Evolutionary conservation across 2,888 invertebrate species (phyloP), one percentile per base, ranked within the genome.

Genomic region (Acanthosepion pharaonis): DNA sequence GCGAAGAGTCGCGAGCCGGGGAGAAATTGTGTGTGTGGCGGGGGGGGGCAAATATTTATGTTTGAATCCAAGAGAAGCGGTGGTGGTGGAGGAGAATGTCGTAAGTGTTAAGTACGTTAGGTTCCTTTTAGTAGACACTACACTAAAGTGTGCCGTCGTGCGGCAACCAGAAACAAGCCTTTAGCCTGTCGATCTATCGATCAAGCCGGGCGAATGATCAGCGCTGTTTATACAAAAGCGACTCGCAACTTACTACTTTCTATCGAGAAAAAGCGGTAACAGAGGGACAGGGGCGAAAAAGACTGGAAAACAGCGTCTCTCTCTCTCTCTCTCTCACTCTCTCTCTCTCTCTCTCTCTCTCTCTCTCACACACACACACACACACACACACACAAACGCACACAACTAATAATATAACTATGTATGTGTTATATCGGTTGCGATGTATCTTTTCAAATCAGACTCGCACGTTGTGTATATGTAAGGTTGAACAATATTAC

Each of bases 91-190:
- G 78, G 20, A 20, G 59, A n/a, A 18, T 11, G 78, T 78, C n/a
- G 23, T 33, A 78, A 15, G 78, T 78, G 78, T 33, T 78, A 78
- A 78, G 78, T 78, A 78, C n/a, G 78, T 33, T n/a, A 9, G n/a
- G 78, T 78, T 78, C 78, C n/a, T 78, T 78, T 78, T 78, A 78
- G n/a, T 78, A n/a, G 78, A n/a, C 78, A n/a, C n/a, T 78, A 78
- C 78, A n/a, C 78, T 28, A 78, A n/a, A 78, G 78, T n/a, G n/a
- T n/a, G 78, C 33, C 78, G 78, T 78, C 78, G 78, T 78, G 78
- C 78, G 78, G 78, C 78, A 78, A 78, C n/a, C 78, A n/a, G n/a
- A 33, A n/a, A 64, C n/a, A n/a, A n/a, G 78, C n/a, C n/a, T 78
- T 78, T 78, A n/a, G n/a, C n/a, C n/a, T 33, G 78, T 78, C 78